Percentiles rank a stretch among this genome's conserved stretches.
phyloP scores from a whole-genome alignment of 2,888 invertebrate genomes.

The Morpho achilles region DNA sequence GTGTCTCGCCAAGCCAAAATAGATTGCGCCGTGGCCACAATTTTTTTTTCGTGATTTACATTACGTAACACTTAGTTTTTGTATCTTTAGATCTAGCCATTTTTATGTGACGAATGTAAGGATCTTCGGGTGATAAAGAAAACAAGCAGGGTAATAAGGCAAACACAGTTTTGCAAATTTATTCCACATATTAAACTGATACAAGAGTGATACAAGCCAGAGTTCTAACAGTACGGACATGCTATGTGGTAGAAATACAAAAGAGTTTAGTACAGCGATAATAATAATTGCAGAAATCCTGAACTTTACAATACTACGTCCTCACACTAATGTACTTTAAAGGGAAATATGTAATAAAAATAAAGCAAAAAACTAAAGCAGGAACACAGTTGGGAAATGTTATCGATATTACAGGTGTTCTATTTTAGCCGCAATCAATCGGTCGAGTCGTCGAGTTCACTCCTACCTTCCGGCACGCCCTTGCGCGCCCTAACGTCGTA shows the following conservation, averaged over 20 bases:
- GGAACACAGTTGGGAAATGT: slow-evolving; percentile 78
- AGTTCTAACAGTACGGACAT: slow-evolving; percentile 75
- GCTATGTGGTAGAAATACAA: slow-evolving; percentile 73
- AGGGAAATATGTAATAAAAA: slow-evolving; percentile 73
- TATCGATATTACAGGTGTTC: slow-evolving; percentile 66
- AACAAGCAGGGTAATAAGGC: slow-evolving; percentile 69
- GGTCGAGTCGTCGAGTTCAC: slow-evolving; percentile 58
- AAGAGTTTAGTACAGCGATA: slow-evolving; percentile 70
- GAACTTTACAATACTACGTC: slow-evolving; percentile 76
- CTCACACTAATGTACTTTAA: slow-evolving; percentile 76
- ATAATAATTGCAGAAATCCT: slow-evolving; percentile 73
- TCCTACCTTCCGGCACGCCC: slow-evolving; percentile 54
- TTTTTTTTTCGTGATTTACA: too few species aligned
- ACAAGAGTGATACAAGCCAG: slow-evolving; percentile 77
- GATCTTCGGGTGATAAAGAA: slow-evolving; percentile 30
- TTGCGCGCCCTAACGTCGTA: slow-evolving; percentile 74
- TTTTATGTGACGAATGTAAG: not conserved
- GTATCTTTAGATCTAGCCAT: too few species aligned
- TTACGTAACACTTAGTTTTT: too few species aligned
- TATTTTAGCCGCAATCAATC: slow-evolving; percentile 73
- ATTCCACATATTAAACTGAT: slow-evolving; percentile 78
- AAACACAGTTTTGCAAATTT: slow-evolving; percentile 80
- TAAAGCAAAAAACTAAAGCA: slow-evolving; percentile 79
- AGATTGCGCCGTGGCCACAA: too few species aligned
- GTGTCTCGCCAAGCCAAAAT: too few species aligned